A percentile compares a stretch with the other conserved stretches of the same genome.
These are phyloP conservation scores for Linepithema humile DNA, from an alignment of 1,140 invertebrate genomes.

Conservation along the genomic window DNA sequence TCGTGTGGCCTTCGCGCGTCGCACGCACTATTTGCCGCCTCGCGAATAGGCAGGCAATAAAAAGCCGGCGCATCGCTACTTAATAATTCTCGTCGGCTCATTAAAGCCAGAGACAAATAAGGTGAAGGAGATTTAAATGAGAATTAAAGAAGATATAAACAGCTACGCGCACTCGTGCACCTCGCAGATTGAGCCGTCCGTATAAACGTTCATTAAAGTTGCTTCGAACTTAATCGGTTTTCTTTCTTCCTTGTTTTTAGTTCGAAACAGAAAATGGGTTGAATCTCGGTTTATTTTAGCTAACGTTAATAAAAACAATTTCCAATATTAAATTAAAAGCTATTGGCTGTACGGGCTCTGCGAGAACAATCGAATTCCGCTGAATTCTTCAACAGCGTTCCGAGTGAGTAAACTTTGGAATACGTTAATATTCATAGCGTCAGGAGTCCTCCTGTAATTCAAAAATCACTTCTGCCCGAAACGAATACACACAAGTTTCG, in stretches of 20 bases:
- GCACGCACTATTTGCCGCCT: not conserved
- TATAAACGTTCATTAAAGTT: not conserved
- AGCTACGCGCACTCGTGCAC: not conserved
- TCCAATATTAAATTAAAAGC: constrained; percentile 18
- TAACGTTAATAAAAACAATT: constrained; percentile 20
- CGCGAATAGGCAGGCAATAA: not conserved
- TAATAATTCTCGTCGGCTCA: not conserved
- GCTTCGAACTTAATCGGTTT: not conserved
- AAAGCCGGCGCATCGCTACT: not conserved
- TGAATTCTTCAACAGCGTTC: no score
- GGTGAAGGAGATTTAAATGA: not conserved
- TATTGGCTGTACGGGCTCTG: not conserved
- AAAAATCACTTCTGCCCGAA: not conserved
- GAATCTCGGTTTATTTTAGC: not conserved
- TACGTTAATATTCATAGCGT: not conserved
- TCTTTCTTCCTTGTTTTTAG: not conserved
- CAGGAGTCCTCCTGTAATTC: no score
- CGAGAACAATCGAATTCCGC: not conserved
- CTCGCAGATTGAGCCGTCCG: not conserved
- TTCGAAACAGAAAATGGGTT: not conserved
- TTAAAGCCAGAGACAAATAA: not conserved
- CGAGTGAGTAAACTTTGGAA: not conserved
- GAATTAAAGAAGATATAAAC: not conserved
- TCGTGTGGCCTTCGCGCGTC: not conserved
- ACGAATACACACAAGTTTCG: not conserved